Conservation (phyloP, 2,797 vertebrate genomes). For the Microctenopoma lineatum region DNA sequence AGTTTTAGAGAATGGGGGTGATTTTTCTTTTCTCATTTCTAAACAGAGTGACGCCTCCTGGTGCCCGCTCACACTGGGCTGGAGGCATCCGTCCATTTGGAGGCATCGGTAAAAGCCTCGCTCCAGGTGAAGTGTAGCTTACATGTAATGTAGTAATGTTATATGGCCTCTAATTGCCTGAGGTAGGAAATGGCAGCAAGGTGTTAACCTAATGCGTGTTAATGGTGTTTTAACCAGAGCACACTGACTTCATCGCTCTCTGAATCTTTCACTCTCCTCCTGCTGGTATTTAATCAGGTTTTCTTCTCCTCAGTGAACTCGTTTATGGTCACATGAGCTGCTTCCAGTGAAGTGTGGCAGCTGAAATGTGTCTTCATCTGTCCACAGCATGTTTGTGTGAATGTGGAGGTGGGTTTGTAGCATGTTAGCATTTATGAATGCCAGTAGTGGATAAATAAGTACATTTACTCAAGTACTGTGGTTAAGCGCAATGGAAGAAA, state of each 20-base stretch:
- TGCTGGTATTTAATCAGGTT: slow-evolving; percentile 35
- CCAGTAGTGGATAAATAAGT: not conserved
- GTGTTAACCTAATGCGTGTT: slow-evolving; percentile 55
- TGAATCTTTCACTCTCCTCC: slow-evolving; percentile 34
- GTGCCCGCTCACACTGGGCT: not conserved
- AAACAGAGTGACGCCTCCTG: not conserved
- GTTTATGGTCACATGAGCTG: slow-evolving; percentile 15
- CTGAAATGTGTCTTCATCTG: slow-evolving; percentile 1
- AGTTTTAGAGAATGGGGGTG: not conserved
- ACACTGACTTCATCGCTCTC: slow-evolving; percentile 32
- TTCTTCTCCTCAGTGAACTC: slow-evolving; percentile 1
- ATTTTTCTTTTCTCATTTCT: not conserved
- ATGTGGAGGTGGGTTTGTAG: not conserved
- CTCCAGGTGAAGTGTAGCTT: slow-evolving; percentile 36
- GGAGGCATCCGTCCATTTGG: slow-evolving; percentile 1
- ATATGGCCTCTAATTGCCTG: slow-evolving; percentile 28
- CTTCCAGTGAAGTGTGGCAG: not conserved
- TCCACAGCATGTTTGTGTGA: slow-evolving; percentile 7
- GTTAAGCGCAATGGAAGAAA: no score
- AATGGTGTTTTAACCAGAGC: slow-evolving; percentile 51
- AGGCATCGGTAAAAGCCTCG: slow-evolving; percentile 18
- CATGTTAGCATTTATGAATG: not conserved
- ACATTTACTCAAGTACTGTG: no score
- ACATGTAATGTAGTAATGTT: slow-evolving; percentile 27
- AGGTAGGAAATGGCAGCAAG: slow-evolving; percentile 47